A percentile compares a stretch with the other conserved stretches of the same genome.
phyloP scores from a whole-genome alignment of 1,140 invertebrate genomes.

The Ceratina calcarata region DNA sequence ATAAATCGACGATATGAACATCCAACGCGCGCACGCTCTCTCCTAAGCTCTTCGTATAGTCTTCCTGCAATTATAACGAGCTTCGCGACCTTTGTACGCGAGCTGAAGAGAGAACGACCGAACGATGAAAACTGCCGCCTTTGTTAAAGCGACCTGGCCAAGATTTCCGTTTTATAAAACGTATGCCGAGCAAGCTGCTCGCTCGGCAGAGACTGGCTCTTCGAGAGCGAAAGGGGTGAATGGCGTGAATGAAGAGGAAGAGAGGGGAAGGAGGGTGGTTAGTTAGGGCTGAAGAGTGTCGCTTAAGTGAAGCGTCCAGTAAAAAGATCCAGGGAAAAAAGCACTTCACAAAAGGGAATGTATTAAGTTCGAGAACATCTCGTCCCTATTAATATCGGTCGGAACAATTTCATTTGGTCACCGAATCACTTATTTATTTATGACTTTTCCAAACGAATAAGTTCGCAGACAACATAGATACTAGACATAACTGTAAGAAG shows the following conservation, averaged over 20 bases:
- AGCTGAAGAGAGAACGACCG: constrained; percentile 3
- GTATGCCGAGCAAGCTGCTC: constrained; percentile 63
- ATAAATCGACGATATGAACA: constrained; percentile 55
- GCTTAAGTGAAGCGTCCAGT: no score
- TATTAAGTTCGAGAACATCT: no score
- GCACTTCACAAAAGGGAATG: no score
- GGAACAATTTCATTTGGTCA: no score
- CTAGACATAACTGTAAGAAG: neutral
- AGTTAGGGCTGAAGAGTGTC: no score
- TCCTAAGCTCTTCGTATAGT: constrained; percentile 18
- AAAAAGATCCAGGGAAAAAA: no score
- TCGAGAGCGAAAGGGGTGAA: constrained; percentile 21
- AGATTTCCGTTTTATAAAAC: constrained; percentile 70
- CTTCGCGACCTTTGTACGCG: neutral
- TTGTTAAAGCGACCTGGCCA: constrained; percentile 9
- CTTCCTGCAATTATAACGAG: constrained; percentile 52
- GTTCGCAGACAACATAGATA: neutral
- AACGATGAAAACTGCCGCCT: neutral
- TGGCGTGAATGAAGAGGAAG: neutral
- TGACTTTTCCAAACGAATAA: no score
- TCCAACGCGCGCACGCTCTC: constrained; percentile 4
- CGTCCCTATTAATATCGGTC: no score
- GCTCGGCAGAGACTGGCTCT: constrained; percentile 44
- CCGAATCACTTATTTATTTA: no score
- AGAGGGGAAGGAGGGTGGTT: neutral